phyloP scores from a whole-genome alignment of 2,888 invertebrate genomes.

The Drosophila falleni region DNA sequence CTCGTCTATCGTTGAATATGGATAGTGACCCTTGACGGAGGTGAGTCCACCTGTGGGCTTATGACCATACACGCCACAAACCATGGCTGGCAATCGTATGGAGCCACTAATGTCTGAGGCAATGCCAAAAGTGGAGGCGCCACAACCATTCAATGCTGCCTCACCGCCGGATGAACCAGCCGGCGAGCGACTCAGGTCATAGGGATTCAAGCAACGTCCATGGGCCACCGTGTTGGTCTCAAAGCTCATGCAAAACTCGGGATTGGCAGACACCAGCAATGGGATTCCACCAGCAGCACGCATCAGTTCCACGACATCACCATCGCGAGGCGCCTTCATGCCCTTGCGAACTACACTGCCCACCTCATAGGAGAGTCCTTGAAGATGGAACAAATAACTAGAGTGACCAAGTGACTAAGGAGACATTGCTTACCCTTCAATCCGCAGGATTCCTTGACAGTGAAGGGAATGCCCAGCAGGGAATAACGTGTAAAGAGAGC shows the following conservation, averaged over 20 bases:
- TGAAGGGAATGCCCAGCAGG: conserved; percentile 92
- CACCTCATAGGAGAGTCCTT: conserved; percentile 90
- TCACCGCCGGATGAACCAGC: conserved; percentile 98
- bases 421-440: conserved; percentile 87
- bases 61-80: conserved; percentile 95
- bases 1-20: conserved; percentile 86
- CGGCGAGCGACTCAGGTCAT: conserved; percentile 89
- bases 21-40: conserved; percentile 88
- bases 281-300: conserved; percentile 93
- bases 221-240: conserved; percentile 92
- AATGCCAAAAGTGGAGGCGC: conserved; percentile 91
- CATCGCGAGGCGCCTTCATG: conserved; percentile 88
- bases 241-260: conserved; percentile 95
- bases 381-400: background rate
- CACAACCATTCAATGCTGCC: conserved; percentile 90
- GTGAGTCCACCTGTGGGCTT: conserved; percentile 91
- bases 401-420: too few relatives aligned
- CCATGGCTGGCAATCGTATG: conserved; percentile 93
- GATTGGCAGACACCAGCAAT: conserved; percentile 93
- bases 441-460: conserved; percentile 92
- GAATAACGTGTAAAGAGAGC: conserved; percentile 87
- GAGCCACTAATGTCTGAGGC: conserved; percentile 95
- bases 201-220: conserved; percentile 94
- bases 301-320: conserved; percentile 88
- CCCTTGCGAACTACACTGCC: conserved; percentile 88